phyloP scores from a whole-genome alignment of 2,797 vertebrate genomes.

The Rhincodon typus region DNA sequence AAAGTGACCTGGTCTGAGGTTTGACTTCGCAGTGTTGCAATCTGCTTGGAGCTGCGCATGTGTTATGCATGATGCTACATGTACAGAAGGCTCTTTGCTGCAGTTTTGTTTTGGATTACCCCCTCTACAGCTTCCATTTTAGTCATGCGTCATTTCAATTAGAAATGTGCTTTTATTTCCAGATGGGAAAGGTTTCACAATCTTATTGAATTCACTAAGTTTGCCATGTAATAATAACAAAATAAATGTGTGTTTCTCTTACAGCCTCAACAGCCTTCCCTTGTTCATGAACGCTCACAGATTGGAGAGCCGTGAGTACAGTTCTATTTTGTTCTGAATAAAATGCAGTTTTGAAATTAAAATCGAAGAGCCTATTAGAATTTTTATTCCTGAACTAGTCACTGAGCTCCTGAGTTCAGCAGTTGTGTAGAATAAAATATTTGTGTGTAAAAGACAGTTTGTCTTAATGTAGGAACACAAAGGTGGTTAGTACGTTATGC shows the following conservation, averaged over 20 bases:
- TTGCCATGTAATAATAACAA: not conserved
- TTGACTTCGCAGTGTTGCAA: not conserved
- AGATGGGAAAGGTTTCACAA: not conserved
- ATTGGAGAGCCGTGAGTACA: constrained; percentile 76
- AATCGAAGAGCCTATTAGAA: not conserved
- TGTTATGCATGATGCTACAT: not conserved
- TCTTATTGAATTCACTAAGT: not conserved
- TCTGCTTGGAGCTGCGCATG: not conserved
- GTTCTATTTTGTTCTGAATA: constrained; percentile 45
- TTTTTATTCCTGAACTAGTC: not conserved
- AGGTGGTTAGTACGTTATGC: not conserved
- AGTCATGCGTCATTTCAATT: not conserved
- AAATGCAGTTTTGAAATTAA: not conserved
- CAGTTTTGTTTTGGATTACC: not conserved
- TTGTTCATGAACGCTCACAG: constrained; percentile 68
- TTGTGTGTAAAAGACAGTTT: not conserved
- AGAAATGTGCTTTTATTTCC: not conserved
- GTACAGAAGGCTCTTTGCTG: not conserved
- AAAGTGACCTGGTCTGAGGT: not conserved
- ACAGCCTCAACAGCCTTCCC: constrained; percentile 68
- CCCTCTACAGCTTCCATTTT: not conserved
- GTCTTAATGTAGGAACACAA: not conserved
- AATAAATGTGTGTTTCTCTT: constrained; percentile 43
- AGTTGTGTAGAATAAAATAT: not conserved
- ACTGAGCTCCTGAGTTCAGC: not conserved